phyloP scores from a whole-genome alignment of 2,888 invertebrate species.

The Listrodromus nycthemerus region DNA sequence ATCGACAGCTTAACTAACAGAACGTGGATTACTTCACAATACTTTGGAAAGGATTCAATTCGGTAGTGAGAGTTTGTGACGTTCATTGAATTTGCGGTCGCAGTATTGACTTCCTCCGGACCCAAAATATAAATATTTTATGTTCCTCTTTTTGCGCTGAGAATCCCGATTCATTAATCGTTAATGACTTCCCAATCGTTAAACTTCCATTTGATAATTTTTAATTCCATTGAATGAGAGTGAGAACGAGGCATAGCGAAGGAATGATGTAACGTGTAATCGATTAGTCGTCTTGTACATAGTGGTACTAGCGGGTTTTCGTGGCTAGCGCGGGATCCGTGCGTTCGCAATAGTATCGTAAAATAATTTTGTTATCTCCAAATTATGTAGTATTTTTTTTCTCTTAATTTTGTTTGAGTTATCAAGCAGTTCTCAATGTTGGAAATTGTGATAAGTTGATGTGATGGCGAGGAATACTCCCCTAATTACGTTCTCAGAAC shows the following conservation, averaged over 20 bases:
- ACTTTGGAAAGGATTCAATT: slow-evolving; percentile 52
- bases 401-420: neutral
- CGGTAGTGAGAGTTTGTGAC: slow-evolving; percentile 60
- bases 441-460: slow-evolving; percentile 67
- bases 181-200: slow-evolving; percentile 58
- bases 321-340: neutral
- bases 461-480: slow-evolving; percentile 64
- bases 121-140: slow-evolving; percentile 40
- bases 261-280: slow-evolving; percentile 49
- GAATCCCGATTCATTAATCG: slow-evolving; percentile 37
- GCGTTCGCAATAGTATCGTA: too few relatives aligned
- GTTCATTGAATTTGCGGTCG: slow-evolving; percentile 17
- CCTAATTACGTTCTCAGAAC: slow-evolving; percentile 59
- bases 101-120: slow-evolving; percentile 11
- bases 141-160: slow-evolving; percentile 47
- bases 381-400: too few relatives aligned
- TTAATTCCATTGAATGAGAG: slow-evolving; percentile 61
- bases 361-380: too few relatives aligned
- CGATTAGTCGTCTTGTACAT: slow-evolving; percentile 64
- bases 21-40: slow-evolving; percentile 47
- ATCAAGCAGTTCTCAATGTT: slow-evolving; percentile 42
- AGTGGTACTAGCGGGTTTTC: slow-evolving; percentile 66
- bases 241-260: slow-evolving; percentile 32
- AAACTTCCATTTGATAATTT: slow-evolving; percentile 67
- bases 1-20: slow-evolving; percentile 52